Conservation (phyloP, 2,888 invertebrate genomes). For the Ectemnius lituratus region DNA sequence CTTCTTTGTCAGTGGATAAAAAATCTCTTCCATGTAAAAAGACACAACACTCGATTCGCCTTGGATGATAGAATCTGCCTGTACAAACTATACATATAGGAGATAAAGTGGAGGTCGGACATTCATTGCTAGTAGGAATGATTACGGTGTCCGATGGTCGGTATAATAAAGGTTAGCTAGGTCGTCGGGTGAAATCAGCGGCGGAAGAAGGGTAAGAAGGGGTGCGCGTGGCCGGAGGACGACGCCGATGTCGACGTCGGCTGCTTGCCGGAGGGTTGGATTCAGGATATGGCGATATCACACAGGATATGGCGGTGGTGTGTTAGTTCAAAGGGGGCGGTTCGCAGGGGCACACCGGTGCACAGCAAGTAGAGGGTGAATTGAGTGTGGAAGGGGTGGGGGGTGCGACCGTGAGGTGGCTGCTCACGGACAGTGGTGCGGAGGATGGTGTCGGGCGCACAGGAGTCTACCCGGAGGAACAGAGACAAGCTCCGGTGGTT, state of each 20-base stretch:
- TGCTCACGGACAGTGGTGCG: constrained; percentile 26
- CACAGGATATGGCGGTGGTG: constrained; percentile 55
- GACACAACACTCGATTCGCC: too few relatives aligned
- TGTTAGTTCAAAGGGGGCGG: constrained; percentile 67
- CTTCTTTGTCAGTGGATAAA: not conserved
- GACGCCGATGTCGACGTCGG: not conserved
- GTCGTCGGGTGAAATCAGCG: constrained; percentile 56
- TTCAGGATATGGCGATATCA: constrained; percentile 52
- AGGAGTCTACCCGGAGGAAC: constrained; percentile 27
- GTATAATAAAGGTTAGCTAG: constrained; percentile 60
- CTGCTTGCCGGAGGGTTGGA: constrained; percentile 20
- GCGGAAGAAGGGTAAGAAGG: constrained; percentile 55
- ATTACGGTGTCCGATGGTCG: constrained; percentile 10
- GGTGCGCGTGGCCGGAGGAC: constrained; percentile 28
- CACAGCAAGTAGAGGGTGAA: constrained; percentile 68
- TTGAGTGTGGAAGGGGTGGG: constrained; percentile 63
- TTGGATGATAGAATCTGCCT: too few relatives aligned
- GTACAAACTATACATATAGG: too few relatives aligned
- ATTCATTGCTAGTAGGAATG: constrained; percentile 14
- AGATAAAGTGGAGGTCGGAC: too few relatives aligned
- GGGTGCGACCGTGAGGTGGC: constrained; percentile 22
- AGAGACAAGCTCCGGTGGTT: constrained; percentile 63
- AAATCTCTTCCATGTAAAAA: not conserved
- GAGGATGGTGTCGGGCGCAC: not conserved
- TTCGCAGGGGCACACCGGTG: constrained; percentile 61